Percentiles rank a stretch among this genome's conserved stretches.
Evolutionary conservation across 2,888 invertebrate genomes (phyloP).

Genomic region (Zelleria hepariella): DNA sequence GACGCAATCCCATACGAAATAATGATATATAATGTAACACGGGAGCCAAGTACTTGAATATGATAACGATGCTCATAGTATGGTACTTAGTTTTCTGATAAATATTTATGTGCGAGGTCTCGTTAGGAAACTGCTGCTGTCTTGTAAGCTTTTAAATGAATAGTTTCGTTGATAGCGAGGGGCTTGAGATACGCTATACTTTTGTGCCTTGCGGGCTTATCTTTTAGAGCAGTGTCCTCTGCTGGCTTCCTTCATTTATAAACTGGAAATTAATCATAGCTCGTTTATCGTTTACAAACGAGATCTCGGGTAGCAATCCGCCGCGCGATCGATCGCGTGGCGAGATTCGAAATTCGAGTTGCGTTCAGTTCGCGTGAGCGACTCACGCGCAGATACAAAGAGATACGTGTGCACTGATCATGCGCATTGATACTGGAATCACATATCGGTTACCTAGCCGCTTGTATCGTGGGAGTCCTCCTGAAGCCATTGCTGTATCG

Average conservation of each 20-base stretch:
- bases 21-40: slow-evolving; percentile 16
- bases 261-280: slow-evolving; percentile 39
- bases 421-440: slow-evolving; percentile 59
- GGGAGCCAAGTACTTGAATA: slow-evolving; percentile 17
- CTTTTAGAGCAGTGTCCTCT: neutral
- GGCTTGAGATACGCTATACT: slow-evolving; percentile 15
- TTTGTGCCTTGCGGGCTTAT: neutral
- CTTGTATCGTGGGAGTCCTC: slow-evolving; percentile 39
- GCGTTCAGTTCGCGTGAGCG: slow-evolving; percentile 36
- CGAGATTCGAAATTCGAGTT: slow-evolving; percentile 34
- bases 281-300: slow-evolving; percentile 34
- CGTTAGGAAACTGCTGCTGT: neutral
- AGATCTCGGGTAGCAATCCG: slow-evolving; percentile 29
- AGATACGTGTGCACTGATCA: slow-evolving; percentile 48
- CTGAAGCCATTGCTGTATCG: slow-evolving; percentile 14
- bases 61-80: slow-evolving; percentile 24
- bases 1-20: slow-evolving; percentile 37
- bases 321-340: slow-evolving; percentile 33
- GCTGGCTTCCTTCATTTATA: slow-evolving; percentile 22
- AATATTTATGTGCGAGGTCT: slow-evolving; percentile 19
- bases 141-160: neutral
- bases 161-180: slow-evolving; percentile 17
- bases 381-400: slow-evolving; percentile 35
- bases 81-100: slow-evolving; percentile 19
- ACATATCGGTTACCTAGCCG: slow-evolving; percentile 49